phyloP scores from a whole-genome alignment of 2,888 invertebrate species.

The Stratiomys singularior region DNA sequence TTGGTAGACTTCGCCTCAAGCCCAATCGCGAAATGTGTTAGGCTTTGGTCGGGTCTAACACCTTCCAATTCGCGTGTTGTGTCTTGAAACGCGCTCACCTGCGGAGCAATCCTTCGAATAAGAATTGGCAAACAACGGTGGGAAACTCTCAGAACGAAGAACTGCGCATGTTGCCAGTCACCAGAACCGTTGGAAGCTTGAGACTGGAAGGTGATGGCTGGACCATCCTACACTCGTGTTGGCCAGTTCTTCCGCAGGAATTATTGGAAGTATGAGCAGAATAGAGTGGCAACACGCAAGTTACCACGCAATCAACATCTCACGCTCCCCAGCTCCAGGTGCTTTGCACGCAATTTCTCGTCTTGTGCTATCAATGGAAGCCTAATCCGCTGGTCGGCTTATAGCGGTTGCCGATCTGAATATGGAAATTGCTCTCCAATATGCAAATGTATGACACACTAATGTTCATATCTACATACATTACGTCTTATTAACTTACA shows the following conservation, averaged over 20 bases:
- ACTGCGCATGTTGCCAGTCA: background rate
- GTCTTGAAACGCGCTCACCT: slow-evolving; percentile 10
- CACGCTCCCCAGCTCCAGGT: background rate
- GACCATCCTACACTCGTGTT: background rate
- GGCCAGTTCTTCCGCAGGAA: no score
- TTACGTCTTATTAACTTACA: background rate
- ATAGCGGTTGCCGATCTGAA: background rate
- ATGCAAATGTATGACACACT: background rate
- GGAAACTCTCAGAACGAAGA: background rate
- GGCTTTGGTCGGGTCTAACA: slow-evolving; percentile 2
- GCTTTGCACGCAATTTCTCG: background rate
- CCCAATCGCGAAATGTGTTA: background rate
- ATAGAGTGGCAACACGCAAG: background rate
- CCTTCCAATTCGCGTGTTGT: background rate
- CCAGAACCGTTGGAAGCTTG: background rate
- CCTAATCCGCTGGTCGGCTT: background rate
- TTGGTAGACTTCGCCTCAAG: slow-evolving; percentile 18
- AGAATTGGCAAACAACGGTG: no score
- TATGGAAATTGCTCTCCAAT: background rate
- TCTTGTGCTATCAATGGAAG: background rate
- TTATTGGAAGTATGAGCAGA: no score
- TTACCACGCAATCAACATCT: background rate
- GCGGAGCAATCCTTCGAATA: background rate
- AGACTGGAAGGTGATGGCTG: background rate
- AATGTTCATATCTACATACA: background rate